Evolutionary conservation across 2,888 invertebrate genomes (phyloP), one percentile per base, ranked within the genome.

Genomic region (Agriopis leucophaearia): DNA sequence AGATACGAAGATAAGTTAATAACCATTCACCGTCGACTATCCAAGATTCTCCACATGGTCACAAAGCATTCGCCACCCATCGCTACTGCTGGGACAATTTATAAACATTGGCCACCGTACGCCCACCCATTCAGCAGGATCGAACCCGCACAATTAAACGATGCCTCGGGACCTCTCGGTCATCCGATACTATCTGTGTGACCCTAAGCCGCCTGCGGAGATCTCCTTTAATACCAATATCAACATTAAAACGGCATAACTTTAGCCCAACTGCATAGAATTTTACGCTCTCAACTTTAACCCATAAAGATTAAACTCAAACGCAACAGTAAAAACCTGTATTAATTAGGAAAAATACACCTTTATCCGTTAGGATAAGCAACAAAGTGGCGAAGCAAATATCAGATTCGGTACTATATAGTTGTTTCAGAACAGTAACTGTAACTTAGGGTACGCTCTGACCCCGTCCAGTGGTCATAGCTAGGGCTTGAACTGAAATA

Each of bases 131-230:
- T 84, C 86, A 81, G 80, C 78, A 78, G 82, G 80, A 81, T 86
- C 88, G 88, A 86, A 88, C 87, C 83, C 81, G 84, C 77, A 86
- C 90, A 90, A 90, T 90, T 90, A 90, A 91, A 90, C 83, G 87
- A 87, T 83, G 88, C 89, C 89, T 81, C 82, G 70, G 88, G 89
- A 82, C 83, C 87, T 84, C 81, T 82, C 80, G 88, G 89, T 89
- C 88, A 88, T 82, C 78, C 77, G 89, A 89, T 88, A 85, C 84
- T 82, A 87, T 88, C 88, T 81, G 75, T 80, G 78, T 86, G 88
- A 88, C 88, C 89, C 84, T 77, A 77, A 79, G 82, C 86, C 86
- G 86, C 86, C 85, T 85, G 85, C 77, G 76, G 82, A 81, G 84
- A 81, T 81, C 81, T 81, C 79, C 82, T 83, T 79, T 79, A 79